phyloP scores from a whole-genome alignment of 2,888 invertebrate species.

The Heliconius cydno region DNA sequence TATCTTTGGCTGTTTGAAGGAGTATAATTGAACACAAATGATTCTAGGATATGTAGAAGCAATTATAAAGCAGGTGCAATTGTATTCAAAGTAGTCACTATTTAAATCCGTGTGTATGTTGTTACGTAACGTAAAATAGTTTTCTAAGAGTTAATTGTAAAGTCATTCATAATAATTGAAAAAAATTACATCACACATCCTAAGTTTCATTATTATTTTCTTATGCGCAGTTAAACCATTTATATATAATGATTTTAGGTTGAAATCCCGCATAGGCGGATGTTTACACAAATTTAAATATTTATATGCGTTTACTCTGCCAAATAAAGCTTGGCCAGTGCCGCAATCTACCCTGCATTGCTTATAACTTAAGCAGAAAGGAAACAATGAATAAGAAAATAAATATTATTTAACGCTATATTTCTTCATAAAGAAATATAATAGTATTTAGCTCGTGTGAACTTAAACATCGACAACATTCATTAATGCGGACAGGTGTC shows the following conservation, averaged over 20 bases:
- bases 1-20: background rate
- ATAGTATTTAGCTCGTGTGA: background rate
- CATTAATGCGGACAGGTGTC: background rate
- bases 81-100: constrained; percentile 12
- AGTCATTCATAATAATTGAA: constrained; percentile 13
- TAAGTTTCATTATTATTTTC: background rate
- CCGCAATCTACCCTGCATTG: background rate
- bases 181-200: background rate
- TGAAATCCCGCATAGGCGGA: background rate
- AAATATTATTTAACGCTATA: too few species aligned
- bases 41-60: background rate
- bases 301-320: background rate
- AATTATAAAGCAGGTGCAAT: constrained; percentile 23
- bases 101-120: constrained; percentile 11
- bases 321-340: background rate
- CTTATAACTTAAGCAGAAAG: background rate
- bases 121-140: constrained; percentile 18
- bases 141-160: background rate
- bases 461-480: background rate
- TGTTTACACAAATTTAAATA: background rate
- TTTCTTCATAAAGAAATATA: background rate
- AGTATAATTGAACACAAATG: background rate
- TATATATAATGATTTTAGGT: background rate
- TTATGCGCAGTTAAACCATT: background rate
- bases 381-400: background rate